Conservation (phyloP, 37 sponge, comb jelly and placozoan species). For the Chondrilla cf. caribensis region DNA sequence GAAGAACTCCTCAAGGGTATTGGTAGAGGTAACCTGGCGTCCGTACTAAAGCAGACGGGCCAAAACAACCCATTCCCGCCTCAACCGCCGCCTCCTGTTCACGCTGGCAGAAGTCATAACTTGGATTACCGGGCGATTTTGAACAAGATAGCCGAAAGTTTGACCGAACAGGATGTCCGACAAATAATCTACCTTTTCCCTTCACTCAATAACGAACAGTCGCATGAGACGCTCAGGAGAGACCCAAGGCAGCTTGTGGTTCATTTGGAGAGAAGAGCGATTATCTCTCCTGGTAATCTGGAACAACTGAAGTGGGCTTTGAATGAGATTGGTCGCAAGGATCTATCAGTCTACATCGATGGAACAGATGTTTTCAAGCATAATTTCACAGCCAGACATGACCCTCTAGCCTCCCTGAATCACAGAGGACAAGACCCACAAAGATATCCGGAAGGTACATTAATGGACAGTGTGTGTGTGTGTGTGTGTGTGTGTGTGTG, state of each 20-base stretch:
- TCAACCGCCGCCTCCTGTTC: background rate
- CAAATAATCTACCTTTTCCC: constrained; percentile 17
- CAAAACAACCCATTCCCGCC: background rate
- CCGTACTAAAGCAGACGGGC: background rate
- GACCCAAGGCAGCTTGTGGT: constrained; percentile 46
- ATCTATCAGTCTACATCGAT: constrained; percentile 33
- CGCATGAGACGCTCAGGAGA: background rate
- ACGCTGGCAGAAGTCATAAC: background rate
- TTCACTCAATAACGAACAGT: background rate
- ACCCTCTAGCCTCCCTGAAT: too few relatives aligned
- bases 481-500: too few relatives aligned
- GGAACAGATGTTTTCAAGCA: background rate
- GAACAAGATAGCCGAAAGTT: constrained; percentile 24
- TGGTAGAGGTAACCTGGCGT: constrained; percentile 4
- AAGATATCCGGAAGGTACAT: too few relatives aligned
- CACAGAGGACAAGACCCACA: too few relatives aligned
- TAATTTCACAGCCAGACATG: too few relatives aligned
- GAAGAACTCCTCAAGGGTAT: constrained; percentile 9
- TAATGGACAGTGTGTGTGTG: too few relatives aligned
- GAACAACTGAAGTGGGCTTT: constrained; percentile 21
- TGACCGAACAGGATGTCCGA: constrained; percentile 33
- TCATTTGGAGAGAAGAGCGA: constrained; percentile 30
- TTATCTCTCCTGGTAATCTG: constrained; percentile 35
- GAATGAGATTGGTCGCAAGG: constrained; percentile 34
- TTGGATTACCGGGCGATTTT: constrained; percentile 31